Evolutionary conservation across 2,113 vertebrate species (phyloP).

Genomic region (Triplophysa siluroides): DNA sequence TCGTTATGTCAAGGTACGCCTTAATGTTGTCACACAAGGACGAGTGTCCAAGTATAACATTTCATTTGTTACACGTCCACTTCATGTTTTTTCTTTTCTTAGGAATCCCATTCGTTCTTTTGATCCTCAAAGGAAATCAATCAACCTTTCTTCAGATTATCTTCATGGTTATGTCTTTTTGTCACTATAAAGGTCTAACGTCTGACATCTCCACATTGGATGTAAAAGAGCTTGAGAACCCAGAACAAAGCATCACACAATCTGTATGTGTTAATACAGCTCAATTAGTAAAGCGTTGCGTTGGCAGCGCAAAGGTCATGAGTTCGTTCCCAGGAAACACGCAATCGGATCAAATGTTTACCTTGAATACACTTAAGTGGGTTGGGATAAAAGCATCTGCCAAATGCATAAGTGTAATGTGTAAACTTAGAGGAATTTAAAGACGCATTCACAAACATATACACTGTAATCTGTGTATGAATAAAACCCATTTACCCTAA

Average conservation of each 20-base stretch:
- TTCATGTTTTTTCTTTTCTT: slow-evolving; percentile 63
- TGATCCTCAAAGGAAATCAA: slow-evolving; percentile 72
- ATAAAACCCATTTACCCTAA: slow-evolving; percentile 56
- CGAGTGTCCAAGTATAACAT: background rate
- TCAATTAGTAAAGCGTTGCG: too few species aligned
- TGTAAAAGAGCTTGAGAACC: slow-evolving; percentile 68
- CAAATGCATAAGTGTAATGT: background rate
- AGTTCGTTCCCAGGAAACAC: too few species aligned
- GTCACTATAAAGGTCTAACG: slow-evolving; percentile 63
- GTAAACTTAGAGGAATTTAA: background rate
- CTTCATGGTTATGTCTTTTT: slow-evolving; percentile 30
- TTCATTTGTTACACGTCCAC: slow-evolving; percentile 42
- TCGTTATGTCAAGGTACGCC: slow-evolving; percentile 6
- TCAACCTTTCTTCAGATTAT: slow-evolving; percentile 63
- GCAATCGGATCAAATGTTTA: too few species aligned
- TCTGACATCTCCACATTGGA: slow-evolving; percentile 71
- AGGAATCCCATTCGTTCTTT: slow-evolving; percentile 55
- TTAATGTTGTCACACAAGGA: slow-evolving; percentile 11
- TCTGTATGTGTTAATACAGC: too few species aligned
- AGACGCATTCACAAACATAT: slow-evolving; percentile 52
- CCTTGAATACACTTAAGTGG: too few species aligned
- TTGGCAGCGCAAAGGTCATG: too few species aligned
- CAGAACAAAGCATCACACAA: slow-evolving; percentile 52
- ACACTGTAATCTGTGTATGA: background rate
- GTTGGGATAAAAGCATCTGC: too few species aligned